A percentile compares a stretch with the other conserved stretches of the same genome.
Conservation (phyloP, 1,140 invertebrate species). For the Leptinotarsa texana region DNA sequence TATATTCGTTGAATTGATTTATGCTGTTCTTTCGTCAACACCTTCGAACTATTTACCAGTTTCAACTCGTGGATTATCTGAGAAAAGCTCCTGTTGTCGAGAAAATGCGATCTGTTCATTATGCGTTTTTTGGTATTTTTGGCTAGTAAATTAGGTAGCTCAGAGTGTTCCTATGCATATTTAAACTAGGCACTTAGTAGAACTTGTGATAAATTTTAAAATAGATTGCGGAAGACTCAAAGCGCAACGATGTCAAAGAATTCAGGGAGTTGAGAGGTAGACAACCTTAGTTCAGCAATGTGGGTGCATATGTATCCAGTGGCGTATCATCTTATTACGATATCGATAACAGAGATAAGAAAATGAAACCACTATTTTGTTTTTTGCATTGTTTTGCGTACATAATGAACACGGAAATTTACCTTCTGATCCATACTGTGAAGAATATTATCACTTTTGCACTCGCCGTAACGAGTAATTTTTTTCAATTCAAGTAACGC, state of each 20-base stretch:
- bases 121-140: not conserved
- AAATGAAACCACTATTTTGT: too few relatives aligned
- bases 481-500: too few relatives aligned
- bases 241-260: constrained; percentile 18
- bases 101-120: not conserved
- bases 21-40: too few relatives aligned
- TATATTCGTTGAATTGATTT: too few relatives aligned
- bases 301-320: constrained; percentile 17
- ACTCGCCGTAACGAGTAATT: too few relatives aligned
- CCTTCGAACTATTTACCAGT: too few relatives aligned
- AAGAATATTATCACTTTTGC: too few relatives aligned
- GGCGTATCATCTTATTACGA: not conserved
- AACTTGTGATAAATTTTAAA: constrained; percentile 23
- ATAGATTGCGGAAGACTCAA: constrained; percentile 18
- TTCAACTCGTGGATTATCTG: not conserved
- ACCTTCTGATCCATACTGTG: too few relatives aligned
- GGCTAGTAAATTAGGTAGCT: not conserved
- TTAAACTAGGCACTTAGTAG: constrained; percentile 15
- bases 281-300: constrained; percentile 17
- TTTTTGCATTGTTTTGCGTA: too few relatives aligned
- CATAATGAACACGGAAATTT: too few relatives aligned
- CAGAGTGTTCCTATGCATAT: not conserved
- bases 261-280: constrained; percentile 16
- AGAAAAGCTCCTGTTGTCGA: not conserved
- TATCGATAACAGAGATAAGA: too few relatives aligned